These are phyloP conservation scores for Drosophila parabipectinata DNA, from an alignment of 1,140 invertebrate genomes.

Conservation along the genomic window DNA sequence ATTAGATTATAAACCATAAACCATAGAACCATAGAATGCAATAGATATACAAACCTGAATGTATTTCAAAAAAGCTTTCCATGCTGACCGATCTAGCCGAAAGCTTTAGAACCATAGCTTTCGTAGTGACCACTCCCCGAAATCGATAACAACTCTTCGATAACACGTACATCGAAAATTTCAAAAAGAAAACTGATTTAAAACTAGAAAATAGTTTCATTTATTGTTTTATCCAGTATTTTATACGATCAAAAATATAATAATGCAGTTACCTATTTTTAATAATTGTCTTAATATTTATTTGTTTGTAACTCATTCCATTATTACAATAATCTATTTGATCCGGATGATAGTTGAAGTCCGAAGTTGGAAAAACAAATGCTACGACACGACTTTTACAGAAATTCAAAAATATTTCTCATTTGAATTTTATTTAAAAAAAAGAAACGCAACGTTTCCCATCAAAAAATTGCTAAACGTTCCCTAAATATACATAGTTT, in stretches of 20 bases:
- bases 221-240: conserved; percentile 73
- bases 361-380: conserved; percentile 7
- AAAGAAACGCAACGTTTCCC: conserved; percentile 51
- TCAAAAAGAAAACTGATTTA: neutral
- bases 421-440: conserved; percentile 28
- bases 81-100: conserved; percentile 15
- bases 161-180: neutral
- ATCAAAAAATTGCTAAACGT: conserved; percentile 61
- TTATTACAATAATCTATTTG: conserved; percentile 38
- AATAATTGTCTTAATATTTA: conserved; percentile 42
- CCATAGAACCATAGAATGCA: too few relatives aligned
- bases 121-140: conserved; percentile 5
- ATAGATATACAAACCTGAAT: neutral
- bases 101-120: conserved; percentile 17
- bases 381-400: conserved; percentile 7
- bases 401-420: conserved; percentile 18
- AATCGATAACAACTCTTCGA: neutral
- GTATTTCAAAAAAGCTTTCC: conserved; percentile 1
- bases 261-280: conserved; percentile 60
- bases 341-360: conserved; percentile 32
- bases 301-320: conserved; percentile 55
- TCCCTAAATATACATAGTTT: conserved; percentile 44
- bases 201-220: conserved; percentile 62
- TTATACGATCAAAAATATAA: conserved; percentile 73
- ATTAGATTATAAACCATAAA: too few relatives aligned